Evolutionary conservation across 1,140 invertebrate genomes (phyloP), one percentile per base, ranked within the genome.

Genomic region (Eubasilissa regina): DNA sequence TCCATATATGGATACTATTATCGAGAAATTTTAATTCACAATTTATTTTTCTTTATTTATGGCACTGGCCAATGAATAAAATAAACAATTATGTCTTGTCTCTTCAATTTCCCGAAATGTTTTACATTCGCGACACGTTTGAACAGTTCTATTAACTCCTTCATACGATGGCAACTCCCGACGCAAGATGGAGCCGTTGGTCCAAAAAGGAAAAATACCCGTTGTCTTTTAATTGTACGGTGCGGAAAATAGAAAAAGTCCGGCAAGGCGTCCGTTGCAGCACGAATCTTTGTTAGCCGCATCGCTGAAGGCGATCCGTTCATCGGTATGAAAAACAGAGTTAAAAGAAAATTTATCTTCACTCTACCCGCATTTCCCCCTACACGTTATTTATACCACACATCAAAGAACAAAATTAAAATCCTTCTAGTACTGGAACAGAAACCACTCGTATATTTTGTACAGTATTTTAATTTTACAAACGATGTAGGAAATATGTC

Each of bases 171-270:
- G 9, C 11, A 51, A 15, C 48, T 15, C 11, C 48, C 25, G 25
- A 35, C 25, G 25, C 25, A 35, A 6, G 48, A 1, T 51, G 48
- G 48, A 12, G 11, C n/a, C n/a, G 48, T 51, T 3, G n/a, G 10
- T 6, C 25, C 60, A 21, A 62, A 35, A n/a, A 6, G 25, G 25
- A 62, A 62, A 21, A 25, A 64, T 35, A 10, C 6, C 12, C 35
- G 60, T 64, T 11, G n/a, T 64, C 60, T 43, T 58, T 58, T 64
- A 64, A 62, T 62, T 62, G 58, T 35, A 64, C 21, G 19, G 21
- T 0, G 60, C 7, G 0, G 60, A 13, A 64, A 64, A 64, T 64
- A 13, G 60, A 64, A 64, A 64, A 64, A 35, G 21, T 43, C 0
- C 12, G 3, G 11, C 19, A 25, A 13, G 53, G 60, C 13, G 25